Evolutionary conservation across 2,888 invertebrate genomes (phyloP).

Genomic region (Synanthedon vespiformis): DNA sequence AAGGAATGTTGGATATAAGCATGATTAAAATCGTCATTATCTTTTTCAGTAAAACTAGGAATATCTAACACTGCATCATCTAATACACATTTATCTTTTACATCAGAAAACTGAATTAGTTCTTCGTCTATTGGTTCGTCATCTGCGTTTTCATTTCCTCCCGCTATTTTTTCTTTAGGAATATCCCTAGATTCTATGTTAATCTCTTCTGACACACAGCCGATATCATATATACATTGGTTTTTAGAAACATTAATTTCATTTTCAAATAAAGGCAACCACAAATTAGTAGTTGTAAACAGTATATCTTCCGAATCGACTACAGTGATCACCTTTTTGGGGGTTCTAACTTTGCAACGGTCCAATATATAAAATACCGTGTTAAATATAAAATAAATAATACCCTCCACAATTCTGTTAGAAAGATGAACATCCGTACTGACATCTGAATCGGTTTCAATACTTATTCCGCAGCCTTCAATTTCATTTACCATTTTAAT

Average conservation of each 20-base stretch:
- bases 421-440: slow-evolving; percentile 28
- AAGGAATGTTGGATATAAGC: not conserved
- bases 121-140: not conserved
- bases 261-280: slow-evolving; percentile 10
- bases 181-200: not conserved
- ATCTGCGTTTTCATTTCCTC: not conserved
- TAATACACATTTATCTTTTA: too few relatives aligned
- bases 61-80: too few relatives aligned
- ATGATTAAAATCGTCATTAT: not conserved
- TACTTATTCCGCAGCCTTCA: slow-evolving; percentile 25
- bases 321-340: slow-evolving; percentile 42
- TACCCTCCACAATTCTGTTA: slow-evolving; percentile 39
- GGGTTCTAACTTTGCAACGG: slow-evolving; percentile 12
- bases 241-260: not conserved
- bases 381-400: slow-evolving; percentile 47
- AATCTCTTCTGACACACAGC: too few relatives aligned
- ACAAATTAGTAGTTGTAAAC: slow-evolving; percentile 33
- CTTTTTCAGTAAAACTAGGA: not conserved
- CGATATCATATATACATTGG: too few relatives aligned
- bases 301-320: slow-evolving; percentile 53
- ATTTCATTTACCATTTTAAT: slow-evolving; percentile 39
- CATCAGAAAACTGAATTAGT: not conserved
- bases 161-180: not conserved
- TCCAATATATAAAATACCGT: slow-evolving; percentile 25
- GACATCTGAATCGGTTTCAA: slow-evolving; percentile 32